These are phyloP conservation scores for Syngnathus floridae DNA, from an alignment of 2,113 vertebrate species.

Conservation along the genomic window DNA sequence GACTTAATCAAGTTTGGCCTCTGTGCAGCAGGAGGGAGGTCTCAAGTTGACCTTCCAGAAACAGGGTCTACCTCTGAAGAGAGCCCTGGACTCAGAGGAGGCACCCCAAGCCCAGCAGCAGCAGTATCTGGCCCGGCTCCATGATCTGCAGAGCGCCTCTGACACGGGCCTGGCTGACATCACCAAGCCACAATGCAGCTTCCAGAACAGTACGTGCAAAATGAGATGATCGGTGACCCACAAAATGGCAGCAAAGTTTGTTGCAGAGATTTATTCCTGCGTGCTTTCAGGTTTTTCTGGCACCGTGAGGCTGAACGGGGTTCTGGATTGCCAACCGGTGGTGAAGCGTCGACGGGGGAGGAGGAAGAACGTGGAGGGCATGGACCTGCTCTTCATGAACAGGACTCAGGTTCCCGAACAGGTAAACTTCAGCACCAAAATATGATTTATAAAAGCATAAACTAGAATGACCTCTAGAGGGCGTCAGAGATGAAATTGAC, in stretches of 20 bases:
- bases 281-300: slow-evolving; percentile 66
- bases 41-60: slow-evolving; percentile 99
- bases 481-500: not conserved
- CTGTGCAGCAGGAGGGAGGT: slow-evolving; percentile 84
- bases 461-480: no score
- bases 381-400: slow-evolving; percentile 88
- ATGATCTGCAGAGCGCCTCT: slow-evolving; percentile 87
- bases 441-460: not conserved
- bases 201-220: slow-evolving; percentile 68
- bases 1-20: not conserved
- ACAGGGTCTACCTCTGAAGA: slow-evolving; percentile 87
- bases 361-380: slow-evolving; percentile 93
- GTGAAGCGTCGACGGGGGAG: slow-evolving; percentile 89
- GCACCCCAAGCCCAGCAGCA: slow-evolving; percentile 85
- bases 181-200: slow-evolving; percentile 76
- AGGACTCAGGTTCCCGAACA: slow-evolving; percentile 77
- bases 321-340: slow-evolving; percentile 79
- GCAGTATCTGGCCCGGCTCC: slow-evolving; percentile 87
- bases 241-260: slow-evolving; percentile 40
- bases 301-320: slow-evolving; percentile 81
- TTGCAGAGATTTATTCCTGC: not conserved
- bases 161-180: slow-evolving; percentile 85
- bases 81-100: slow-evolving; percentile 84
- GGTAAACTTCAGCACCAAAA: slow-evolving; percentile 57
- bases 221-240: slow-evolving; percentile 9